Base-by-base conservation (phyloP, 2,888 invertebrate species). In the Athalia cordata region DNA sequence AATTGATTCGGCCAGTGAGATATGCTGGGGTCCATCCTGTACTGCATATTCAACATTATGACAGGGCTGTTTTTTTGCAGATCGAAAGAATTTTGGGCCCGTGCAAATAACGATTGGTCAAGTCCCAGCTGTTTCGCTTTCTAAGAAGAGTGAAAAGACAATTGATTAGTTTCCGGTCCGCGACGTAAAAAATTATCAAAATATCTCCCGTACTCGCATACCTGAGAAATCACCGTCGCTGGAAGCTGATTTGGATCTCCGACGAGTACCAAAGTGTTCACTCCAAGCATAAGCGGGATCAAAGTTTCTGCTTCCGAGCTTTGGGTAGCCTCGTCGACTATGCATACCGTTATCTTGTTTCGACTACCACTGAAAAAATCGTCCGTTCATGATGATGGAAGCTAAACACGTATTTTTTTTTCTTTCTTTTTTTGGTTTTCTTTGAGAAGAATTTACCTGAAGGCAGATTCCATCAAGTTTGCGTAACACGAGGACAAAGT, bases 241-340 rank as follows among this genome's bases (percentile, higher is more conserved):
- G 96, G 96, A 76, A 97, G 91, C 88, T 98, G 97, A 86, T 95
- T 93, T 2, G 96, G 95, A 91, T 98, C 98, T 0, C 98, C 98
- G 50, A 98, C 95, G 81, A 98, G 91, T 59, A 97, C 93, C 68
- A 98, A 90, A 75, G 94, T 95, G 66, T 93, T 93, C 4, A 96
- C 93, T 75, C 94, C 94, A 81, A 96, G 93, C 86, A 94, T 93
- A 65, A 97, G 91, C 0, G 97, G 97, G 81, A 96, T 93, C 81
- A 97, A 90, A 2, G 94, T 93, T 90, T 96, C 97, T 0, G 96
- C 94, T 89, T 98, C 98, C 57, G 93, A 94, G 81, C 96, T 95
- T 87, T 97, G 97, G 0, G 96, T 96, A 29, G 98, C 97, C 91
- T 98, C 97, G 90, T 97, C 97, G 76, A 97, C 93, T 77, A 97